Base-by-base conservation (phyloP, 2,888 invertebrate genomes). In the Leptinotarsa peninsularis region DNA sequence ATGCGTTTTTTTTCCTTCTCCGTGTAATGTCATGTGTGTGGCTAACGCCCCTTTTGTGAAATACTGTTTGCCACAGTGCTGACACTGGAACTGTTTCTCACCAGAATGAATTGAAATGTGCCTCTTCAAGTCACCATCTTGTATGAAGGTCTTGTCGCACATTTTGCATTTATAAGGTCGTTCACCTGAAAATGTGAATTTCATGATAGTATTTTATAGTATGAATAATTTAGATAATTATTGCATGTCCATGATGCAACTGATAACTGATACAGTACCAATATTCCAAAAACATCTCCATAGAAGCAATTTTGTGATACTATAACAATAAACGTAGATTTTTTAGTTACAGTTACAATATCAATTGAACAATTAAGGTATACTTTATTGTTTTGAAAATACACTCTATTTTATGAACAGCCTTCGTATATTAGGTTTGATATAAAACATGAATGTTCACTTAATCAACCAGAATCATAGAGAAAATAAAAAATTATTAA, bases 51-150 rank as follows among this genome's bases (percentile, higher is more conserved):
- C 68, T 43, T 78, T 78, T 15, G 76, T 74, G 69, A 69, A 75
- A 69, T 75, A 80, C 18, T 74, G 75, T 69, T 78, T 79, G 15
- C 80, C 79, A 49, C 79, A 80, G 50, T 79, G 78, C 56, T 79
- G 79, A 49, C 80, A 80, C 33, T 80, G 80, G 49, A 73, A 80
- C 23, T 76, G 70, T 69, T 76, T 80, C 52, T 75, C 67, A 4
- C 73, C 78, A 4, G 72, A 72, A 54, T 80, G 80, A 7, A 49
- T 76, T 14, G 60, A 49, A 23, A 66, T 49, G 49, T 79, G 80
- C 21, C 79, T 49, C 49, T 78, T 79, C 18, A 78, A 63, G 66
- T 80, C 80, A 14, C 76, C 75, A 49, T 78, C 79, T 75, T 80
- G 80, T 13, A 73, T 74, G 43, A 79, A 80, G n/a, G 76, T 66